Percentiles rank a stretch among this genome's conserved stretches.
Conservation (phyloP, 2,888 invertebrate species). For the Leptinotarsa rubiginosa region DNA sequence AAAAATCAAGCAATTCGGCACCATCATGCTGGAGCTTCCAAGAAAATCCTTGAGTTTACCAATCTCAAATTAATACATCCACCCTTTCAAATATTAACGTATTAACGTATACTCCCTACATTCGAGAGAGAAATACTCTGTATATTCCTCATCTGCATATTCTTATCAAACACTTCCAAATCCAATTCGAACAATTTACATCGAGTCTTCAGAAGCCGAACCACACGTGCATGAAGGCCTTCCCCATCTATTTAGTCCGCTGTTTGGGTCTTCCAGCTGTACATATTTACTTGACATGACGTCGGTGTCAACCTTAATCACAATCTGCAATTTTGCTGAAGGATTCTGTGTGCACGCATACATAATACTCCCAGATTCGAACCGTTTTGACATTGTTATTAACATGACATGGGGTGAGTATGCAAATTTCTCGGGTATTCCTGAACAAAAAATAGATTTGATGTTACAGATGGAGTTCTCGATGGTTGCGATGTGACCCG, state of each 20-base stretch:
- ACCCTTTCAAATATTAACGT: too few species aligned
- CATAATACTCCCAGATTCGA: constrained; percentile 12
- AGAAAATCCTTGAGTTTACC: too few species aligned
- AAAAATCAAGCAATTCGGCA: too few species aligned
- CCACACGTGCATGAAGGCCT: background rate
- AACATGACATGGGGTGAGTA: constrained; percentile 38
- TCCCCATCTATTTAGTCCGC: background rate
- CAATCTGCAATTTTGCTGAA: constrained; percentile 14
- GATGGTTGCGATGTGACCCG: background rate
- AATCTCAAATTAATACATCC: too few species aligned
- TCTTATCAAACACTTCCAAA: background rate
- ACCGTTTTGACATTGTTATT: constrained; percentile 24
- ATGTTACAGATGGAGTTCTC: background rate
- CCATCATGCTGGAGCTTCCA: too few species aligned
- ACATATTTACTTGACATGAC: constrained; percentile 14
- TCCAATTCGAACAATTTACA: background rate
- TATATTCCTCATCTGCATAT: background rate
- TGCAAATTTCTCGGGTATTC: constrained; percentile 30
- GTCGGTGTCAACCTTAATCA: constrained; percentile 3
- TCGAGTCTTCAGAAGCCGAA: background rate
- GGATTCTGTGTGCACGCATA: constrained; percentile 15
- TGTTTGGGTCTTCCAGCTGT: background rate
- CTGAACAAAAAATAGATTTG: constrained; percentile 1
- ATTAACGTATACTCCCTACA: too few species aligned
- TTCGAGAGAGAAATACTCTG: too few species aligned